A percentile compares a stretch with the other conserved stretches of the same genome.
Conservation (phyloP, 2,888 invertebrate genomes). For the Leucophora obtusa region DNA sequence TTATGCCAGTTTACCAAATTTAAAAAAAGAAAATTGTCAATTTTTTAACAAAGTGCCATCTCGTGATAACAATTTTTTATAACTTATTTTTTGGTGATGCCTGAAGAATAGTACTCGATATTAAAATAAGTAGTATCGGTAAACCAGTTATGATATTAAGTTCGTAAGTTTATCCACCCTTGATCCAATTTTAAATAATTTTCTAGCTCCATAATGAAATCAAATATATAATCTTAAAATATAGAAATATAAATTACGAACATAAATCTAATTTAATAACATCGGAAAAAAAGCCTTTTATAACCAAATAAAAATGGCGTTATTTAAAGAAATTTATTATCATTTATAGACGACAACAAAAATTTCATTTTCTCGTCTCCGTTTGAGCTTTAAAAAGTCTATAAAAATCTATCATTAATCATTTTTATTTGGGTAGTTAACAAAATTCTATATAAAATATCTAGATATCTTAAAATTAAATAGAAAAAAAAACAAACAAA, state of each 20-base stretch:
- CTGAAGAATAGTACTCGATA: too few relatives aligned
- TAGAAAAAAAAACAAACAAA: conserved; percentile 11
- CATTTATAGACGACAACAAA: conserved; percentile 56
- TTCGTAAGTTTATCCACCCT: too few relatives aligned
- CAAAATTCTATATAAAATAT: conserved; percentile 36
- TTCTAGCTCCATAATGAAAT: not conserved
- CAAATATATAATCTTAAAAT: not conserved
- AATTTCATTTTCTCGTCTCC: conserved; percentile 61
- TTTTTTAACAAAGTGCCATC: too few relatives aligned
- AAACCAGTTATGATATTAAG: too few relatives aligned
- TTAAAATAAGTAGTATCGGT: too few relatives aligned
- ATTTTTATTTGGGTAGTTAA: conserved; percentile 65
- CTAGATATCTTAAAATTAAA: conserved; percentile 43
- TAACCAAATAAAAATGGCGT: conserved; percentile 55
- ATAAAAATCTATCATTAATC: conserved; percentile 65
- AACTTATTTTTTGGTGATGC: too few relatives aligned
- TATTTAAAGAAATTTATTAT: conserved; percentile 60
- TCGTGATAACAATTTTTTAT: too few relatives aligned
- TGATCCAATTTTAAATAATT: not conserved
- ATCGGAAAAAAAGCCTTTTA: conserved; percentile 51
- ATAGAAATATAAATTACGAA: conserved; percentile 55
- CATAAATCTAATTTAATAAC: conserved; percentile 62
- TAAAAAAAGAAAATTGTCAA: too few relatives aligned
- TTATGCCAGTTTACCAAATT: too few relatives aligned
- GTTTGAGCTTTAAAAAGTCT: conserved; percentile 62